Evolutionary conservation across 2,888 invertebrate genomes (phyloP).

Genomic region (Dicyrtoma fusca): DNA sequence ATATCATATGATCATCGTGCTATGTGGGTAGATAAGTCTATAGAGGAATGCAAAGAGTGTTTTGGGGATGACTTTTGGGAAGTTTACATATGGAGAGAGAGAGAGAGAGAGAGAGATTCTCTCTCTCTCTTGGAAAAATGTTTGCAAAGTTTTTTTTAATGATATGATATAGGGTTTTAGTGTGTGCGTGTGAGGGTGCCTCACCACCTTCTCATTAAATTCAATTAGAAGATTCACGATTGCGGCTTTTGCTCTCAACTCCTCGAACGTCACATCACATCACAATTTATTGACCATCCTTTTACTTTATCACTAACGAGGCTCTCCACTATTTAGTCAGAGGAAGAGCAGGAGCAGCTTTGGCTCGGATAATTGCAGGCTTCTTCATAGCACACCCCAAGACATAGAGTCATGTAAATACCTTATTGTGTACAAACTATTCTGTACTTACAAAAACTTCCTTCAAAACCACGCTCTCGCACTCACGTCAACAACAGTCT

Average conservation of each 20-base stretch:
- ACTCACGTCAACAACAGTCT: too few species aligned
- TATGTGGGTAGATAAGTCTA: too few species aligned
- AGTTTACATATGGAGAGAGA: background rate
- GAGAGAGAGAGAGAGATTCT: background rate
- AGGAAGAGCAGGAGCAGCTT: conserved; percentile 10
- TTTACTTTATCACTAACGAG: conserved; percentile 25
- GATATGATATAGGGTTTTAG: conserved; percentile 11
- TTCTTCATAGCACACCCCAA: background rate
- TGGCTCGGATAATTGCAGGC: conserved; percentile 2
- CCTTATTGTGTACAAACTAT: too few species aligned
- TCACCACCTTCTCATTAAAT: conserved; percentile 24
- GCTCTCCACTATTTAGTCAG: conserved; percentile 12
- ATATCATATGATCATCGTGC: too few species aligned
- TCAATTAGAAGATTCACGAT: conserved; percentile 23
- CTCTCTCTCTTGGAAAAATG: background rate
- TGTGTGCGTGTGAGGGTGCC: conserved; percentile 20
- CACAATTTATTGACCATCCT: conserved; percentile 36
- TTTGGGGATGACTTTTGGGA: too few species aligned
- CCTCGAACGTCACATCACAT: conserved; percentile 27
- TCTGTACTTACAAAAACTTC: too few species aligned
- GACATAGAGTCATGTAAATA: too few species aligned
- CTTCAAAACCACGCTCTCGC: too few species aligned
- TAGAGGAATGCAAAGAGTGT: too few species aligned
- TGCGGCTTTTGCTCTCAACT: conserved; percentile 23
- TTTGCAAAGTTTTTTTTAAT: conserved; percentile 5